phyloP scores from a whole-genome alignment of 2,113 vertebrate genomes.

The Enhydra lutris region DNA sequence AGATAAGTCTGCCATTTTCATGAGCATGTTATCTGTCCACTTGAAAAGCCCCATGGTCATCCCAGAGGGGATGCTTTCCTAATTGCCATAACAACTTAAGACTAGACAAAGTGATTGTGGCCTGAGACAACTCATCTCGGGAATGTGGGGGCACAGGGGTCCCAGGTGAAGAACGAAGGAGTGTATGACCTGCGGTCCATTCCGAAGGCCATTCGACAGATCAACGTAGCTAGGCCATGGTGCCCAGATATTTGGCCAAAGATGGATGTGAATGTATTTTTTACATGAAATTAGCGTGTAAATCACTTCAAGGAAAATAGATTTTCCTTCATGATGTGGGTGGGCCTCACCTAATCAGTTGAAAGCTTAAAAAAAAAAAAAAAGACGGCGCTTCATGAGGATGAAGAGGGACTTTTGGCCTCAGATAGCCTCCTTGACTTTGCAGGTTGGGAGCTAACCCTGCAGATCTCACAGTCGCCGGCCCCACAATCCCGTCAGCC shows the following conservation, averaged over 20 bases:
- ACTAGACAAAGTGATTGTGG: neutral
- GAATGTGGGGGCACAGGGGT: neutral
- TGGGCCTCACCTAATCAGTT: neutral
- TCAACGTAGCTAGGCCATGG: neutral
- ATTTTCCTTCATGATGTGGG: neutral
- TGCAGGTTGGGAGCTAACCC: neutral
- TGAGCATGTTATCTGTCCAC: rapidly evolving
- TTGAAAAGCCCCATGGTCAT: neutral
- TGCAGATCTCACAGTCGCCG: neutral
- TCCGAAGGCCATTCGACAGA: rapidly evolving
- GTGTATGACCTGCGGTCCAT: no score
- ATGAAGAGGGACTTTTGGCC: neutral
- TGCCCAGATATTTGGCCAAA: neutral
- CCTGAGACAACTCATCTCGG: neutral
- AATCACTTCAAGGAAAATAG: neutral
- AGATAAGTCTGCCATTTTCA: no score
- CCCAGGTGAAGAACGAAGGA: neutral
- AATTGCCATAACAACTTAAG: neutral
- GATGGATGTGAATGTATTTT: neutral
- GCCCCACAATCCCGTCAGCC: neutral
- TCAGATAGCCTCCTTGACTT: neutral
- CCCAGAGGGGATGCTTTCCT: neutral
- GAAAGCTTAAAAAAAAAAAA: neutral
- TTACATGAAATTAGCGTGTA: neutral
- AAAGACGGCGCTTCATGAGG: neutral